phyloP scores from a whole-genome alignment of 2,797 vertebrate species.

The Chloroceryle amazona region DNA sequence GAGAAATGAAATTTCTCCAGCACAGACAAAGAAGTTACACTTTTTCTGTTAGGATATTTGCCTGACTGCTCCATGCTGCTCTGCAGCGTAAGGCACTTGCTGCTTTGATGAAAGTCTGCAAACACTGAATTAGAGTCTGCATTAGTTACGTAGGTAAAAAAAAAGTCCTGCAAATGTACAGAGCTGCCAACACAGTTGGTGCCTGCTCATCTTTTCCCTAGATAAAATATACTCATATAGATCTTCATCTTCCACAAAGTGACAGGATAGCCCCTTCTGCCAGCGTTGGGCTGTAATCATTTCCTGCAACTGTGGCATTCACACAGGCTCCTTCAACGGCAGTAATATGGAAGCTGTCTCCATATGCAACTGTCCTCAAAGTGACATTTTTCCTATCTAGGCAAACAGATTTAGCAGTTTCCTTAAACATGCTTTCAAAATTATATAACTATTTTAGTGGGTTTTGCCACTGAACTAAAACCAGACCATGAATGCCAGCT shows the following conservation, averaged over 20 bases:
- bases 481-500: neutral
- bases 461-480: neutral
- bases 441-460: accelerated
- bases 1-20: neutral
- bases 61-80: neutral
- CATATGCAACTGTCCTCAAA: neutral
- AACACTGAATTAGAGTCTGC: neutral
- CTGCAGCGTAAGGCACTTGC: neutral
- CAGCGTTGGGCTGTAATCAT: neutral
- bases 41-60: neutral
- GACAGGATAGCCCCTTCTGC: neutral
- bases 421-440: neutral
- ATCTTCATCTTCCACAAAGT: neutral
- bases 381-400: neutral
- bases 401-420: neutral
- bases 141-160: neutral
- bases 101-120: conserved; percentile 6
- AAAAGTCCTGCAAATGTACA: neutral
- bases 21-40: neutral
- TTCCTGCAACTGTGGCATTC: neutral
- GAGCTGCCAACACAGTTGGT: neutral
- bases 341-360: neutral
- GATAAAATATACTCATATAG: neutral
- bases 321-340: neutral
- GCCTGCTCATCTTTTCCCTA: neutral